phyloP scores from a whole-genome alignment of 2,113 vertebrate genomes.

The Indicator maculatus region DNA sequence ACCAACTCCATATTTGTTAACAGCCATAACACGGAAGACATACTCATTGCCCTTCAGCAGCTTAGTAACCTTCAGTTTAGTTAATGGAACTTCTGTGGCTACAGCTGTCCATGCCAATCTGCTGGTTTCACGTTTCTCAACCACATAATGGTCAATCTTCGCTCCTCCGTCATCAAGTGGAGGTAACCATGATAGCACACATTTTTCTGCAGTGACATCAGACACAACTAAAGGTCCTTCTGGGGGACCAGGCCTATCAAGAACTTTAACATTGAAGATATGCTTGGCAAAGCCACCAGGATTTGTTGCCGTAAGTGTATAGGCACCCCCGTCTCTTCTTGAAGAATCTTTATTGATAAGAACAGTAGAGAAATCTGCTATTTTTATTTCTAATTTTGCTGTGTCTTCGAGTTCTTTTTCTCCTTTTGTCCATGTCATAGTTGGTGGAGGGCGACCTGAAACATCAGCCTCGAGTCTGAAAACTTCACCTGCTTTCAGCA shows the following conservation, averaged over 20 bases:
- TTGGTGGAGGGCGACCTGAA: constrained; percentile 90
- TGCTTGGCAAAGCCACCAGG: constrained; percentile 96
- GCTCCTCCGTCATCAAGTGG: constrained; percentile 93
- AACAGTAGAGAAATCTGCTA: constrained; percentile 87
- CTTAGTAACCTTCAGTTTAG: constrained; percentile 90
- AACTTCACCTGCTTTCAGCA: constrained; percentile 90
- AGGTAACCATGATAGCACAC: constrained; percentile 89
- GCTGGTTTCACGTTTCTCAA: constrained; percentile 98
- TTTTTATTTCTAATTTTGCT: constrained; percentile 89
- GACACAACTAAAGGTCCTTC: constrained; percentile 88
- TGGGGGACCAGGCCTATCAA: constrained; percentile 94
- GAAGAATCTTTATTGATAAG: constrained; percentile 92
- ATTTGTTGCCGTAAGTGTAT: constrained; percentile 92
- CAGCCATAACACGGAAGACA: constrained; percentile 96
- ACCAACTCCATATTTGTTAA: constrained; percentile 96
- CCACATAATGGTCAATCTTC: constrained; percentile 90
- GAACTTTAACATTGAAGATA: constrained; percentile 94
- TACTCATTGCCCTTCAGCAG: constrained; percentile 97
- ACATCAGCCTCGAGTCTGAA: constrained; percentile 97
- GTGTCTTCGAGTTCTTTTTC: constrained; percentile 93
- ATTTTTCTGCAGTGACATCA: constrained; percentile 91
- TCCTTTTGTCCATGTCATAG: constrained; percentile 94
- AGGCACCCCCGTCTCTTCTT: constrained; percentile 91
- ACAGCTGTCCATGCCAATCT: constrained; percentile 95
- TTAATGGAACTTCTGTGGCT: constrained; percentile 85